phyloP scores from a whole-genome alignment of 2,113 vertebrate genomes.

The Martes martes region DNA sequence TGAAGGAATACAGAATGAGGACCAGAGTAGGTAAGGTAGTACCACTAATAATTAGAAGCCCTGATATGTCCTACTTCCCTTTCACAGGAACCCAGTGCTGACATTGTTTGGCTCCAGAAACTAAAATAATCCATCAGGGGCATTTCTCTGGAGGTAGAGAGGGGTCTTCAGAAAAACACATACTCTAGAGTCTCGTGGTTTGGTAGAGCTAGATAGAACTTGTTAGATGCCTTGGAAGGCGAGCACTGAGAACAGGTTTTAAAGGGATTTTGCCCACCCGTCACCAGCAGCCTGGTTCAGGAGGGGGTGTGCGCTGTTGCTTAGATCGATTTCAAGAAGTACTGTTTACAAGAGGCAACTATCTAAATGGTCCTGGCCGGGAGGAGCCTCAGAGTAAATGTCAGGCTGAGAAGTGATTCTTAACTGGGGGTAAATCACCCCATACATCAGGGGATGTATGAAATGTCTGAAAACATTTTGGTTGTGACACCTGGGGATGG shows the following conservation, averaged over 20 bases:
- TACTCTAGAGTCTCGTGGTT: background rate
- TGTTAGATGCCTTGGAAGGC: background rate
- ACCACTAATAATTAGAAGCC: background rate
- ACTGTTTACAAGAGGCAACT: background rate
- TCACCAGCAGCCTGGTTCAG: background rate
- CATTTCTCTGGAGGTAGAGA: background rate
- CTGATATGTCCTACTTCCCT: background rate
- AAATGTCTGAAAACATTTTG: background rate
- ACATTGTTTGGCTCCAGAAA: background rate
- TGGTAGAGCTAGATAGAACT: background rate
- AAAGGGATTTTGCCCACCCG: background rate
- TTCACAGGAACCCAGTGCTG: background rate
- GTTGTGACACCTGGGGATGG: background rate
- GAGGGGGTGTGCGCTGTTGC: background rate
- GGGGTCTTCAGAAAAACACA: background rate
- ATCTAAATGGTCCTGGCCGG: background rate
- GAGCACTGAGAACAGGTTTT: background rate
- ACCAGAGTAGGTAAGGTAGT: background rate
- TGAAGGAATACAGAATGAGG: background rate
- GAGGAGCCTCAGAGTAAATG: background rate
- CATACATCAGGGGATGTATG: background rate
- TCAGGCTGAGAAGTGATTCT: background rate
- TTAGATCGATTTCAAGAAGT: background rate
- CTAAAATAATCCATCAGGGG: background rate
- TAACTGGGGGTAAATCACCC: background rate